Conservation (phyloP, 2,888 invertebrate species). For the Conus canariensis region DNA sequence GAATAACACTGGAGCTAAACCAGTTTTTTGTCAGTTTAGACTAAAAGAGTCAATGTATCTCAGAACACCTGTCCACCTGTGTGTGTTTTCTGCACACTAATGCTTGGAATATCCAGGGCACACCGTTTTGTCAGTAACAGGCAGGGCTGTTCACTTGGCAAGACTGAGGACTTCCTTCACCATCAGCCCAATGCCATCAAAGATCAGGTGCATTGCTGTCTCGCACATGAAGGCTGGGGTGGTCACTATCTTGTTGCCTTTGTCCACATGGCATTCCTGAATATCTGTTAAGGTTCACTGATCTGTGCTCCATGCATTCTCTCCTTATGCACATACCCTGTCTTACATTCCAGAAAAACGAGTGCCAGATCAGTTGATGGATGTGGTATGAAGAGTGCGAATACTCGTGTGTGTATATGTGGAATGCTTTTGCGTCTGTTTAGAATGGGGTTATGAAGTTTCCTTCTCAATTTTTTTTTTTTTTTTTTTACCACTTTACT, state of each 20-base stretch:
- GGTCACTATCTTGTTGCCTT: conserved; percentile 80
- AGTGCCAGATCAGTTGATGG: background rate
- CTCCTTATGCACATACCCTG: background rate
- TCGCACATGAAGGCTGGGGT: conserved; percentile 83
- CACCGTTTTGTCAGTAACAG: background rate
- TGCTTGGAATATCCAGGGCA: background rate
- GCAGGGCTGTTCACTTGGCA: conserved; percentile 45
- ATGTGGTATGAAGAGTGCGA: background rate
- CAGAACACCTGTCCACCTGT: too few species aligned
- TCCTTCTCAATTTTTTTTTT: too few species aligned
- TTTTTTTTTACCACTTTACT: too few species aligned
- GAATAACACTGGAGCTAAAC: too few species aligned
- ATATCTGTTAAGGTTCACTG: conserved; percentile 31
- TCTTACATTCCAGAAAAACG: background rate
- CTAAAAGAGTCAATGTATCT: too few species aligned
- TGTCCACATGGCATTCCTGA: conserved; percentile 79
- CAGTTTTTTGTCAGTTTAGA: too few species aligned
- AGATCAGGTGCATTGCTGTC: conserved; percentile 80
- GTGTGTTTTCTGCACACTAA: too few species aligned
- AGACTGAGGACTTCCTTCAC: conserved; percentile 74
- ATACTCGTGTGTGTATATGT: background rate
- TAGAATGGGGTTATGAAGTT: too few species aligned
- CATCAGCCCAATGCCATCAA: conserved; percentile 81
- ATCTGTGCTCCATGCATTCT: background rate
- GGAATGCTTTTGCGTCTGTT: background rate